Percentiles rank a stretch among this genome's conserved stretches.
phyloP scores from a whole-genome alignment of 2,113 vertebrate species.

The Saimiri boliviensis region DNA sequence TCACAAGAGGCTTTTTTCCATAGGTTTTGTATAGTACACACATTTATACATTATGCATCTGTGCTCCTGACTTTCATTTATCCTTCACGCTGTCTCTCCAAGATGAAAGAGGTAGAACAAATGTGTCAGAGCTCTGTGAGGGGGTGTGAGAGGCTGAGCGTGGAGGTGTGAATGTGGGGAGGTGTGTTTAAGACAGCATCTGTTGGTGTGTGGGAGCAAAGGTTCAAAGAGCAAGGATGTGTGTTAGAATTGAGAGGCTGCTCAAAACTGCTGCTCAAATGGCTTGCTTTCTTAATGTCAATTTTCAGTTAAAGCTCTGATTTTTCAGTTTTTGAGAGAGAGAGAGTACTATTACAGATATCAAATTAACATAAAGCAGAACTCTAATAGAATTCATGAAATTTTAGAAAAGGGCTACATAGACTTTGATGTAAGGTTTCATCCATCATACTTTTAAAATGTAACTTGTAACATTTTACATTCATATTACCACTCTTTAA shows the following conservation, averaged over 20 bases:
- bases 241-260: slow-evolving; percentile 45
- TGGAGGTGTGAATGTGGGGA: background rate
- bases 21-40: background rate
- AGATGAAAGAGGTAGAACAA: slow-evolving; percentile 65
- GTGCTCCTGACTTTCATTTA: slow-evolving; percentile 63
- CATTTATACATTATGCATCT: background rate
- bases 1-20: background rate
- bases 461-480: slow-evolving; percentile 43
- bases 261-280: slow-evolving; percentile 30
- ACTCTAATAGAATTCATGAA: background rate
- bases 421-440: background rate
- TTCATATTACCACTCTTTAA: background rate
- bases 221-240: slow-evolving; percentile 58
- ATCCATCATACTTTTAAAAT: slow-evolving; percentile 39
- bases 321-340: slow-evolving; percentile 1
- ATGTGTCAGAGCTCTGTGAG: slow-evolving; percentile 50
- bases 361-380: slow-evolving; percentile 35
- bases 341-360: background rate
- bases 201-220: slow-evolving; percentile 61
- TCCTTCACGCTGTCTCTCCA: slow-evolving; percentile 15
- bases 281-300: background rate
- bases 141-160: slow-evolving; percentile 2
- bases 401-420: slow-evolving; percentile 1
- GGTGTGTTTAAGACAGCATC: slow-evolving; percentile 40
- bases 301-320: slow-evolving; percentile 15